Evolutionary conservation across 30 jellyfish, hydroid and myxozoan species (phyloP).

Genomic region (Pelagia noctiluca): DNA sequence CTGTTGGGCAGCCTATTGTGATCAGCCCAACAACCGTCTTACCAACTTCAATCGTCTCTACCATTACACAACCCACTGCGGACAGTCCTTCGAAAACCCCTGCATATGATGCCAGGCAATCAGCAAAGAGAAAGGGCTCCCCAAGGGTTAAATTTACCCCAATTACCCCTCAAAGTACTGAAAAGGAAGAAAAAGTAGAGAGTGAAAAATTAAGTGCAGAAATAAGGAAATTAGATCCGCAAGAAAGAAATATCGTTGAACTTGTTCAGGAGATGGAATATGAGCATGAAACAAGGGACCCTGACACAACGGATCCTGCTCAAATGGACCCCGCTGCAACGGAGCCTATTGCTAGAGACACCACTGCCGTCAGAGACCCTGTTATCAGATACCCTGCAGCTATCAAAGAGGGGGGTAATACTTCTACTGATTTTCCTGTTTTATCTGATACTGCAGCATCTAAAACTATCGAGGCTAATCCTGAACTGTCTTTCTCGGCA

Average conservation of each 20-base stretch:
- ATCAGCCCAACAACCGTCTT: no score
- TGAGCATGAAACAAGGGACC: constrained; percentile 49
- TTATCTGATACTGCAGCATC: neutral
- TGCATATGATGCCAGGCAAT: no score
- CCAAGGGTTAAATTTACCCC: neutral
- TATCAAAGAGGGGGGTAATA: neutral
- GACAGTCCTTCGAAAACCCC: no score
- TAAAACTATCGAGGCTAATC: neutral
- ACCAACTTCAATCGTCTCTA: no score
- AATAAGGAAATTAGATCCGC: constrained; percentile 59
- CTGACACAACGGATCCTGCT: no score
- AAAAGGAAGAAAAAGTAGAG: constrained; percentile 5
- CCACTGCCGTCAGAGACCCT: neutral
- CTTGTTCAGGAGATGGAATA: constrained; percentile 57
- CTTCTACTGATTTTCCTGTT: neutral
- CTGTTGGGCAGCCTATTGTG: no score
- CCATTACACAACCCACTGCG: no score
- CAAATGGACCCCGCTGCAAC: no score
- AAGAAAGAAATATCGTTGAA: constrained; percentile 59
- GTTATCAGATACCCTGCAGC: neutral
- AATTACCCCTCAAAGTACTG: neutral
- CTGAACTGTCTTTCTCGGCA: no score
- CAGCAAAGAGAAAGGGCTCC: neutral
- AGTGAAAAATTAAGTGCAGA: constrained; percentile 50
- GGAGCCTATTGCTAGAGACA: neutral